Evolutionary conservation across 2,888 invertebrate genomes (phyloP).

Genomic region (Clitarchus hookeri): DNA sequence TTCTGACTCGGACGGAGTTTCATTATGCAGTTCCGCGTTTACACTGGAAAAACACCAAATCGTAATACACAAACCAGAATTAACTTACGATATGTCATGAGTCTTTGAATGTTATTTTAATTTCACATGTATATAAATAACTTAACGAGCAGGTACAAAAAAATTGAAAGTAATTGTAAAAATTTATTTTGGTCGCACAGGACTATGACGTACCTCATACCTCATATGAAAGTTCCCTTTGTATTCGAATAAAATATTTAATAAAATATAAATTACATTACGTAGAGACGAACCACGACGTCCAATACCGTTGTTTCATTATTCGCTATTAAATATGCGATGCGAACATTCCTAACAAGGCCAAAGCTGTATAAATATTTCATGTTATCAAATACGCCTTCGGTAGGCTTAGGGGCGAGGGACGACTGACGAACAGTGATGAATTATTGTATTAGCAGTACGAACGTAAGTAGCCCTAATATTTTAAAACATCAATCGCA

Average conservation of each 20-base stretch:
- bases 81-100: no score
- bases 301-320: neutral
- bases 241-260: neutral
- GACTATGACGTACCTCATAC: neutral
- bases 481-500: no score
- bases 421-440: no score
- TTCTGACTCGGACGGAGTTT: conserved; percentile 37
- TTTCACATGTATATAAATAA: no score
- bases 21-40: conserved; percentile 37
- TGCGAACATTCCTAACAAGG: neutral
- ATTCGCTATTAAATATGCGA: neutral
- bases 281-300: neutral
- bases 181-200: neutral
- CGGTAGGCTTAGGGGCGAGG: neutral
- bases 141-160: neutral
- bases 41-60: conserved; percentile 27
- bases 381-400: neutral
- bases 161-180: neutral
- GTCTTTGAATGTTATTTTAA: no score
- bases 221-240: neutral
- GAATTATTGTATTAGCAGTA: no score
- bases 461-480: no score
- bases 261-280: neutral
- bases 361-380: neutral
- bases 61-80: neutral